Evolutionary conservation across 2,113 vertebrate species (phyloP), one percentile per base, ranked within the genome.

Genomic region (Odontesthes bonariensis): DNA sequence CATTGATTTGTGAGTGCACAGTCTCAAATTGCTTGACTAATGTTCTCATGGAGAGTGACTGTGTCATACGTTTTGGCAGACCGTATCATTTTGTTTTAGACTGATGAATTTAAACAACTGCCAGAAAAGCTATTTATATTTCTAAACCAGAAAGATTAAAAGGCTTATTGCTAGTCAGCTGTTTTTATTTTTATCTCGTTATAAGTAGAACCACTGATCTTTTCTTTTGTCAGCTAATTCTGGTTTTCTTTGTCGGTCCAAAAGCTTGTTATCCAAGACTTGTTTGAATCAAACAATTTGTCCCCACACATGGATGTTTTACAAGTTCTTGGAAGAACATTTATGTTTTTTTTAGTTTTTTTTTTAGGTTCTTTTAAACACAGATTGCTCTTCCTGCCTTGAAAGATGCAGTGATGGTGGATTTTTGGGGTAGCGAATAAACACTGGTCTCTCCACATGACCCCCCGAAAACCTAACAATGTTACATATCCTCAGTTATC

Each of bases 391-490:
- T 75, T 76, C 62, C 40, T 67, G 77, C 55, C 53, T 44, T 87
- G 71, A 73, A 75, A 79, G 67, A 82, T 81, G 62, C 73, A 65
- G 58, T 68, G 69, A 72, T 19, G 5, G 4, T 63, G 44, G 16
- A 1, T 19, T 47, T 0, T 70, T 54, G 76, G 35, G 47, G 51
- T 33, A 47, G 59, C 33, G 14, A 73, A 46, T 55, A 64, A 76
- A 64, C 74, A 77, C 66, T 47, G 40, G 64, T 81, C 69, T 83
- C 20, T 61, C 85, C 86, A 73, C 88, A 85, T 38, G 77, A 61
- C 69, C 57, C n/a, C 7, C 90, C 84, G 87, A 90, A 89, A 93
- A 89, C 86, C 73, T 78, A 88, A 91, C 84, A 84, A 88, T 79
- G 69, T 62, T 87, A 40, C 74, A 79, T 91, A 82, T 87, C 57